phyloP scores from a whole-genome alignment of 2,888 invertebrate species.

The Clitarchus hookeri region DNA sequence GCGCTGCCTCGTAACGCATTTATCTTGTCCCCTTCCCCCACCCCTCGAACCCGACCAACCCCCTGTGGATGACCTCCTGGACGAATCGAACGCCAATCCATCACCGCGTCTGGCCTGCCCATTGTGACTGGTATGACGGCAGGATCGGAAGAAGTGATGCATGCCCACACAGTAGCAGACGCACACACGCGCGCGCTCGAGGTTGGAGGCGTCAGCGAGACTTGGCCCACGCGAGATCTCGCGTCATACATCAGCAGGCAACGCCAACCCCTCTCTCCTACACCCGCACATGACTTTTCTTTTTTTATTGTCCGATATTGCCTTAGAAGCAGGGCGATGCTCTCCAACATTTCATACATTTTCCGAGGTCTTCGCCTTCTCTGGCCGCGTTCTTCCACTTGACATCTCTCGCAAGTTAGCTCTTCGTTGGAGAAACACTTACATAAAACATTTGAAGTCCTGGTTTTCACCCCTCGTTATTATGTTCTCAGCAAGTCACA shows the following conservation, averaged over 20 bases:
- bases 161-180: not conserved
- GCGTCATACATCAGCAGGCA: not conserved
- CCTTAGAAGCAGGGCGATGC: not conserved
- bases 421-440: no score
- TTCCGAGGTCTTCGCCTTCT: no score
- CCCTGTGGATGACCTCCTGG: not conserved
- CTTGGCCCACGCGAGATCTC: not conserved
- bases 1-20: not conserved
- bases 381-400: no score
- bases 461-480: no score
- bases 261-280: not conserved
- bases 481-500: no score
- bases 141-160: not conserved
- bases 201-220: not conserved
- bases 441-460: no score
- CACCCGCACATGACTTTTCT: not conserved
- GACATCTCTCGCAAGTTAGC: no score
- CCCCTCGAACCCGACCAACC: not conserved
- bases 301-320: not conserved
- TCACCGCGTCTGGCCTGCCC: not conserved
- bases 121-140: not conserved
- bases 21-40: not conserved
- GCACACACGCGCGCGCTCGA: no score
- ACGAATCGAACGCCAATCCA: constrained; percentile 3
- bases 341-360: not conserved